These are phyloP conservation scores for Auanema sp. DNA, from an alignment of 2,888 invertebrate species.

Conservation along the genomic window DNA sequence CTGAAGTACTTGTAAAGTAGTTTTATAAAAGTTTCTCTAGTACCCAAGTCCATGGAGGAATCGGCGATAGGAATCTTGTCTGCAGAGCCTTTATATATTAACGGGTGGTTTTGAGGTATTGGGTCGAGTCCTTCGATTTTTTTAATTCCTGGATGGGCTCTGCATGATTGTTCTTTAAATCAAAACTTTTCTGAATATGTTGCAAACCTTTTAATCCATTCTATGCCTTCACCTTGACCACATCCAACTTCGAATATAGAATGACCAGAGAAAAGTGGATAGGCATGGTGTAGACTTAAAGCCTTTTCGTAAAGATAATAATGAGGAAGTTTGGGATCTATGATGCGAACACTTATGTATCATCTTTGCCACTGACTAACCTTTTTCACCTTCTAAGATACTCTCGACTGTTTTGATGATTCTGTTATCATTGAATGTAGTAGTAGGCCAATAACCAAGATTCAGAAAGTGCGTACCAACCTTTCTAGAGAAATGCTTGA, in stretches of 20 bases:
- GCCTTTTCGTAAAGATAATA: slow-evolving; percentile 53
- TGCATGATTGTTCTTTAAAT: too few species aligned
- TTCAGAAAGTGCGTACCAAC: slow-evolving; percentile 49
- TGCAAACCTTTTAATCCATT: slow-evolving; percentile 45
- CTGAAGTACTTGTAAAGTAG: slow-evolving; percentile 29
- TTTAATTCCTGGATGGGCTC: slow-evolving; percentile 41
- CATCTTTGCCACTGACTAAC: not conserved
- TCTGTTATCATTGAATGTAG: not conserved
- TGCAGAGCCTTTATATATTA: slow-evolving; percentile 41
- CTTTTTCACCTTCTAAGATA: not conserved
- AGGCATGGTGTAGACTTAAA: slow-evolving; percentile 42
- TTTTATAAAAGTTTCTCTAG: not conserved
- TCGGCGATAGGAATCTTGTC: slow-evolving; percentile 33
- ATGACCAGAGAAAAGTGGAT: slow-evolving; percentile 36
- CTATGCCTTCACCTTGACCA: slow-evolving; percentile 50
- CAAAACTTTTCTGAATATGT: slow-evolving; percentile 5
- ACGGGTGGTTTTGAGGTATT: slow-evolving; percentile 11
- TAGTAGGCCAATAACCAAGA: slow-evolving; percentile 48
- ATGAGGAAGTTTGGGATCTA: slow-evolving; percentile 35
- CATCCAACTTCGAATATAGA: slow-evolving; percentile 54
- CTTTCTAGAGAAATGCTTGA: slow-evolving; percentile 32
- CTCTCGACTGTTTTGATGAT: not conserved
- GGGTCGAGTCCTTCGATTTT: slow-evolving; percentile 39
- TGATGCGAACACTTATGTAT: not conserved
- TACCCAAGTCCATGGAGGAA: slow-evolving; percentile 30